Evolutionary conservation across 2,113 vertebrate species (phyloP), one percentile per base, ranked within the genome.

Genomic region (Columba janthina): DNA sequence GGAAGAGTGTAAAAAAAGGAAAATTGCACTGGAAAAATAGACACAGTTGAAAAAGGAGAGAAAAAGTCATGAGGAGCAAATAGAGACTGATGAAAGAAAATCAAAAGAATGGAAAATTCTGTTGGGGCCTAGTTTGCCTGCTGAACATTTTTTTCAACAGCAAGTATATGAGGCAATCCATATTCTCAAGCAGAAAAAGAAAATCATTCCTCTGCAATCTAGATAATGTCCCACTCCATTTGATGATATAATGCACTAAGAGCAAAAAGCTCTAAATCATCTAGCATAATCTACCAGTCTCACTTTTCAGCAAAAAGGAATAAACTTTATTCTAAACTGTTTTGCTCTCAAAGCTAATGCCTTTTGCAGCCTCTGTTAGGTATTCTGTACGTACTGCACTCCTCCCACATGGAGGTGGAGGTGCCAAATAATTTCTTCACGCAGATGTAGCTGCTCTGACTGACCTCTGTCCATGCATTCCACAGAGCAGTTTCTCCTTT

Each of bases 241-340:
- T 77, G 81, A 92, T 69, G 69, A 82, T 65, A 94, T 85, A 93
- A 96, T 75, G 80, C 57, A 60, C 75, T 73, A 87, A 71, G 32
- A 95, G 70, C 57, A 93, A 89, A 95, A 92, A 93, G 62, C 92
- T 88, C 69, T 88, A 93, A 93, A 97, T 96, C 66, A 86, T 66
- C 54, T 61, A 28, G 53, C 87, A 78, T 57, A 95, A 78, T 65
- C 80, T 74, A 88, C n/a, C 53, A 72, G 51, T 44, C 58, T 51
- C 4, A 1, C 16, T 62, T 89, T 85, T 38, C 36, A 90, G 54
- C 38, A 80, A 74, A 78, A 57, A 58, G 62, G 6, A 34, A 87
- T 85, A 70, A 75, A 57, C 24, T 84, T 89, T 66, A 51, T 54
- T 36, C 74, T 56, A 64, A 58, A 72, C 28, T 14, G 36, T 32